Evolutionary conservation across 2,113 vertebrate species (phyloP).

Genomic region (Proterorhinus semilunaris): DNA sequence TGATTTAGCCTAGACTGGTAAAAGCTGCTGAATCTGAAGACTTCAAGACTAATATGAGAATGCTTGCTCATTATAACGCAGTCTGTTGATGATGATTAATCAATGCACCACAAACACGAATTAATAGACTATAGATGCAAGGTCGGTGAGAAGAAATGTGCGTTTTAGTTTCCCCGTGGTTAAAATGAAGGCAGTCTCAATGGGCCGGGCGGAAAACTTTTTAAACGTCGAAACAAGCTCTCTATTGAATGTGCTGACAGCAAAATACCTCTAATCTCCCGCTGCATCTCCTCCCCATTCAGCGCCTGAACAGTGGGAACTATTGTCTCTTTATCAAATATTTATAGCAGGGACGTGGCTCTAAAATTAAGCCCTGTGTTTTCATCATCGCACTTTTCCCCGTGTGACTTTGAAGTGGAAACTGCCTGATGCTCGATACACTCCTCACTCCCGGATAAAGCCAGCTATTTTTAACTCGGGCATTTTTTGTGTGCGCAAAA

Average conservation of each 20-base stretch:
- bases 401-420: constrained; percentile 56
- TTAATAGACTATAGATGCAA: background rate
- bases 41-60: constrained; percentile 31
- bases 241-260: no score
- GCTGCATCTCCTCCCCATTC: constrained; percentile 1
- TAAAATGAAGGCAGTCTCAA: background rate
- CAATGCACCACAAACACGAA: background rate
- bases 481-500: constrained; percentile 38
- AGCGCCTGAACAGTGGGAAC: constrained; percentile 1
- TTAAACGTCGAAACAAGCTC: no score
- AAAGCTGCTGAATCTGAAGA: constrained; percentile 52
- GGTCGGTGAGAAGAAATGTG: background rate
- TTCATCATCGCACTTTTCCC: constrained; percentile 36
- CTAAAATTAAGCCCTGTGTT: constrained; percentile 61
- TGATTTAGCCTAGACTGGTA: constrained; percentile 41
- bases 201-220: background rate
- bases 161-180: background rate
- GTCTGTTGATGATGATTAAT: background rate
- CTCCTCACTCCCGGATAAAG: constrained; percentile 34
- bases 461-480: constrained; percentile 57
- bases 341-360: constrained; percentile 53
- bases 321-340: constrained; percentile 57
- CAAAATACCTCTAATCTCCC: background rate
- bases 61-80: constrained; percentile 8
- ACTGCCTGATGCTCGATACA: constrained; percentile 32